Evolutionary conservation across 2,113 vertebrate species (phyloP), one percentile per base, ranked within the genome.

Genomic region (Silurus asotus): DNA sequence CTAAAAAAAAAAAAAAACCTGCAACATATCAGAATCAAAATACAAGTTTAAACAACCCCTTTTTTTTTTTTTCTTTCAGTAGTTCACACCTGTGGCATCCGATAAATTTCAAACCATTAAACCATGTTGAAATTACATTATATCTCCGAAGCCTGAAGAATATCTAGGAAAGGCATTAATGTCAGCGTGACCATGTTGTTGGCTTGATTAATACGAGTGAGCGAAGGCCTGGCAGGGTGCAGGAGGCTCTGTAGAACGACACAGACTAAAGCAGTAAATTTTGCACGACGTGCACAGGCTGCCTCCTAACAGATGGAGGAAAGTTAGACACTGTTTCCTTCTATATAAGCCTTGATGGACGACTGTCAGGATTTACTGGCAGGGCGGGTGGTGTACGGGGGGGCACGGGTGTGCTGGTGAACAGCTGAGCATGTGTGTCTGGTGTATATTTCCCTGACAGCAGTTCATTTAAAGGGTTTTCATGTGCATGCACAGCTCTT

Each of bases 381-480:
- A n/a, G 81, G 51, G 72, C 72, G 81, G 88, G 49, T 23, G 53
- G 75, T 79, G 75, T 79, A 69, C 53, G 19, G 76, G 62, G 62
- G 37, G 49, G 84, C 49, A 85, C 61, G 51, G 58, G 56, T 61
- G 84, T 56, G 84, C 82, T n/a, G 23, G 48, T 76, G 82, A 91
- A 94, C 93, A 94, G 94, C 93, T 94, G 93, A 91, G 92, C 89
- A 83, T 28, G 87, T 69, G 51, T 51, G 90, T 72, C 49, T 86
- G 64, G 49, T 45, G 91, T 89, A 75, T 84, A 85, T 87, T 64
- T 84, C 72, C 78, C 87, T 90, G 93, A 92, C 89, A 88, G 90
- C 74, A 90, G 90, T 90, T 92, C 90, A 92, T 94, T 94, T 93
- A 93, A 92, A 92, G 91, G 90, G 88, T 90, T 89, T 93, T 93